Evolutionary conservation across 2,113 vertebrate species (phyloP).

Genomic region (Nicator chloris): DNA sequence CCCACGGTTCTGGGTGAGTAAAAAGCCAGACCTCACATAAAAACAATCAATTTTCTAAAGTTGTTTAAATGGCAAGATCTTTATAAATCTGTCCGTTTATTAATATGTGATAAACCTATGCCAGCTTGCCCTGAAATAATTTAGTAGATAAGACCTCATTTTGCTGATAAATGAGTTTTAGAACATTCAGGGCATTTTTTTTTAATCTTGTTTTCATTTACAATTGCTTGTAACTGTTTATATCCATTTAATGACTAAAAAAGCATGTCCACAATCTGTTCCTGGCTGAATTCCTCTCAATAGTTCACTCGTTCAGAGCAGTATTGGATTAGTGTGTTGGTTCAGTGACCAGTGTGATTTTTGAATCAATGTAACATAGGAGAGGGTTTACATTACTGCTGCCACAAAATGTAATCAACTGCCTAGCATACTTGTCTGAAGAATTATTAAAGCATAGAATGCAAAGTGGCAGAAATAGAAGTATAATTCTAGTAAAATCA

Average conservation of each 20-base stretch:
- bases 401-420: slow-evolving; percentile 32
- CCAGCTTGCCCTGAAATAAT: background rate
- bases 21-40: background rate
- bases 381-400: slow-evolving; percentile 3
- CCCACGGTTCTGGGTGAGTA: background rate
- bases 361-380: background rate
- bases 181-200: background rate
- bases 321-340: background rate
- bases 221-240: background rate
- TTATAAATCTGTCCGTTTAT: background rate
- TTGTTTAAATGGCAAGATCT: background rate
- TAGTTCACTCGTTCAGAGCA: background rate
- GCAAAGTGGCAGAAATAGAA: slow-evolving; percentile 36
- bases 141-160: background rate
- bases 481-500: slow-evolving; percentile 29
- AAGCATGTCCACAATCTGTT: background rate
- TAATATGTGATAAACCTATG: background rate
- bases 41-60: background rate
- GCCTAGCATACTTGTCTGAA: slow-evolving; percentile 24
- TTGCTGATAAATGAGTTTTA: background rate
- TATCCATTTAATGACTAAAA: slow-evolving; percentile 17
- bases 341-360: slow-evolving; percentile 10
- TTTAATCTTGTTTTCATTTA: background rate
- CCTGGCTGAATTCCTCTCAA: slow-evolving; percentile 17
- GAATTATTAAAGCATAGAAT: slow-evolving; percentile 51